Evolutionary conservation across 2,113 vertebrate species (phyloP), one percentile per base, ranked within the genome.

Genomic region (Sinosuthora webbiana): DNA sequence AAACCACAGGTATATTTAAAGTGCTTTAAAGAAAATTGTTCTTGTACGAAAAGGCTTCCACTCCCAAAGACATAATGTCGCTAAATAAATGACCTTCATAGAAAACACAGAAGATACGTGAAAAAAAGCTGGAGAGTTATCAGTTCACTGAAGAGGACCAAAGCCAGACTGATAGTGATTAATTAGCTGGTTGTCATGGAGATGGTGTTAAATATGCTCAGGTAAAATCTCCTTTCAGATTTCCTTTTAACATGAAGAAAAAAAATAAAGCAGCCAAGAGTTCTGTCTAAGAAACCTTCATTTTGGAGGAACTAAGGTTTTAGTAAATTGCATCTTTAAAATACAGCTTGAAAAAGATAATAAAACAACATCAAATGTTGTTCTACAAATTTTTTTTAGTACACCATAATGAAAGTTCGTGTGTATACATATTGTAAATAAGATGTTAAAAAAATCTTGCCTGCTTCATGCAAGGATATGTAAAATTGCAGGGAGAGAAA

Each of bases 181-280:
- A 97, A 97, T 97, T 97, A 97, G 94, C 55, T 83, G 85, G 94
- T 97, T 96, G 96, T 97, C 97, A 96, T 97, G 96, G 96, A 96
- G 91, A 97, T 93, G 67, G 71, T 91, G 89, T 91, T 95, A 95
- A 95, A 97, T 95, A 95, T 86, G 74, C 82, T 96, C 95, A 97
- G 93, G 96, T 92, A 95, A 83, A 91, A 95, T 94, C 93, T 97
- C 74, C 91, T 95, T 94, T 93, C 83, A 93, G 77, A 80, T 88
- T 93, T 94, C 88, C 60, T 80, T 97, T 76, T 79, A 92, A 73
- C 89, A 90, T 78, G 87, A 95, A 90, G 20, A 11, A 49, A 91
- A 84, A 91, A 93, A 55, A 94, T 75, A 93, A 87, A 89, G 70
- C 86, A 94, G 37, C 35, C 65, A 94, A 86, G 41, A 93, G 81